These are phyloP conservation scores for Microplitis demolitor DNA, from an alignment of 1,140 invertebrate species.

Conservation along the genomic window DNA sequence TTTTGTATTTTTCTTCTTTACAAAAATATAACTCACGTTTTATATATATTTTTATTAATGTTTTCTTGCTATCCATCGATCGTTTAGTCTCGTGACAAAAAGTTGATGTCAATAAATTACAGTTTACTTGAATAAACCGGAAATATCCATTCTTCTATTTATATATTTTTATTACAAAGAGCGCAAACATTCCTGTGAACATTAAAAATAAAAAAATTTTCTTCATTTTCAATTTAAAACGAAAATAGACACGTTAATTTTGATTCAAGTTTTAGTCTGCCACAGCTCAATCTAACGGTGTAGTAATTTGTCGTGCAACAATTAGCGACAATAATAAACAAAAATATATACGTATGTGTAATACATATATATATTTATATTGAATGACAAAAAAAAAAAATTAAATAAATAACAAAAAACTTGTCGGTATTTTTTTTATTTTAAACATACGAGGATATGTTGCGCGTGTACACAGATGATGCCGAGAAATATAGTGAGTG, in stretches of 20 bases:
- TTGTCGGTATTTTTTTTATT: not conserved
- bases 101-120: no score
- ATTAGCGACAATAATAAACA: not conserved
- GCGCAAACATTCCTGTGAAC: not conserved
- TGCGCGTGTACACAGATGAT: constrained; percentile 75
- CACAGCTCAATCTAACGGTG: constrained; percentile 11
- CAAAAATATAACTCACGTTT: no score
- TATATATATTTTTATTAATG: no score
- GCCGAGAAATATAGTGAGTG: constrained; percentile 70
- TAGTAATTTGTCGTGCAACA: not conserved
- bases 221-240: not conserved
- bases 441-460: constrained; percentile 69
- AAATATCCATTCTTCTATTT: not conserved
- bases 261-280: constrained; percentile 19
- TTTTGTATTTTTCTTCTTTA: not conserved
- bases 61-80: constrained; percentile 1
- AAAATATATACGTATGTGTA: not conserved
- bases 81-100: not conserved
- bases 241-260: not conserved
- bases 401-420: not conserved
- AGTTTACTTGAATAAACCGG: no score
- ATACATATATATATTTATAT: not conserved
- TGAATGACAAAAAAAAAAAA: not conserved
- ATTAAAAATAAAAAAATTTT: not conserved
- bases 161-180: no score